phyloP scores from a whole-genome alignment of 2,113 vertebrate genomes.

The Natator depressus region DNA sequence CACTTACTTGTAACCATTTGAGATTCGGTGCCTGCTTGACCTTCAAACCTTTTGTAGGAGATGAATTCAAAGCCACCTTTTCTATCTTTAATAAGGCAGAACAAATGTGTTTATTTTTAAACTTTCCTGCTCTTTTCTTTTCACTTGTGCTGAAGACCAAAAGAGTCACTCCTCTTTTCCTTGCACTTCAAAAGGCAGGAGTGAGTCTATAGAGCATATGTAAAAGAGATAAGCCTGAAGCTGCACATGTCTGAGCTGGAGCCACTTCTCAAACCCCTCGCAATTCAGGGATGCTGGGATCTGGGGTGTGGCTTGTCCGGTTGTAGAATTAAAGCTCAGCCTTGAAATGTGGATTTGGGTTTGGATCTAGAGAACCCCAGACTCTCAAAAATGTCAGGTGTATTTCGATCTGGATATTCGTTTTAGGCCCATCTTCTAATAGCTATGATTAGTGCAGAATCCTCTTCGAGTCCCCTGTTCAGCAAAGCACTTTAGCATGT shows the following conservation, averaged over 20 bases:
- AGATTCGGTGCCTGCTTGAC: constrained; percentile 45
- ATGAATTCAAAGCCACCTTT: constrained; percentile 65
- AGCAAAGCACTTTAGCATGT: not conserved
- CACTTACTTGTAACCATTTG: constrained; percentile 48
- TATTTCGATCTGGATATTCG: not conserved
- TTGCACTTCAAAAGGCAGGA: not conserved
- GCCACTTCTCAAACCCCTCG: not conserved
- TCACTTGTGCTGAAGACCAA: constrained; percentile 75
- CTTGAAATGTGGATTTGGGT: not conserved
- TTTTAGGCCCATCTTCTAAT: not conserved
- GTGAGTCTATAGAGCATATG: not conserved
- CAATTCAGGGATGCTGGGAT: constrained; percentile 23
- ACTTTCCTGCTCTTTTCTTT: constrained; percentile 63
- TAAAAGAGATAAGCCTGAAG: accelerated
- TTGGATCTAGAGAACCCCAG: not conserved
- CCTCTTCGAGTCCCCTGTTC: not conserved
- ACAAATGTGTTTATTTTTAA: constrained; percentile 68
- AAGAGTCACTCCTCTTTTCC: constrained; percentile 52
- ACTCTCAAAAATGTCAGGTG: not conserved
- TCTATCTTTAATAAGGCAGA: constrained; percentile 74
- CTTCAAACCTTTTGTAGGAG: constrained; percentile 66
- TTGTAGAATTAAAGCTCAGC: not conserved
- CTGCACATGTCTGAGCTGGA: accelerated
- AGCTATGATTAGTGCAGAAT: not conserved
- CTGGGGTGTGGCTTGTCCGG: not conserved